Evolutionary conservation across 2,113 vertebrate species (phyloP), one percentile per base, ranked within the genome.

Genomic region (Hymenochirus boettgeri): DNA sequence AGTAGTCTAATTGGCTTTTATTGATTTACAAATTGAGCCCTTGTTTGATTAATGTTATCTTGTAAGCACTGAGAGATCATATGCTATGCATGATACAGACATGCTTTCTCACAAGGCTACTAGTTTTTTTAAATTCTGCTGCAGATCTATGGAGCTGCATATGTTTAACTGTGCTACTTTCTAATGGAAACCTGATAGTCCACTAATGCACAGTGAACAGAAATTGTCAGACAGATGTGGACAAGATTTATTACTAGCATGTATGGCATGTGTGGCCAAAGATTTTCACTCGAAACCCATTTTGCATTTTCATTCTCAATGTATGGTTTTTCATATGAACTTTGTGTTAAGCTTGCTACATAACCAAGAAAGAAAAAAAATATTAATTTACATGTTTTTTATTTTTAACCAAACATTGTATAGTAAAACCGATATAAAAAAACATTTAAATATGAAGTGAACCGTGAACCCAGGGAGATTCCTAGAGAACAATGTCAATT

Each of bases 1-100:
- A 83, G 71, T 61, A 73, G 76, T 76, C 83, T 83, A 82, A 85
- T 79, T 83, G 80, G 81, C 77, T 74, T 57, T 42, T 77, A 82
- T 83, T 79, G 83, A 83, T 82, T 67, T 33, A 71, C 55, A 75
- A 80, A 79, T 77, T 71, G 75, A 78, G 73, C 71, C 72, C 72
- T 72, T 70, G 71, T 77, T 79, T 81, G 79, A 83, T 82, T 83
- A 83, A 82, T 81, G 82, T 73, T 73, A 57, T 62, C 24, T 61
- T 55, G 17, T 64, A 71, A 76, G 72, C 71, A 70, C 62, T 63
- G n/a, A 2, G 62, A 70, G 72, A 60, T 62, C 18, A 51, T 67
- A 56, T 35, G 1, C 55, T 57, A 73, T 75, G 79, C 79, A 79
- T 85, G 80, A 31, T 65, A 58, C 42, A 57, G 45, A 37, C 11